Percentiles rank a stretch among this genome's conserved stretches.
These are phyloP conservation scores for Bombyx mandarina DNA, from an alignment of 1,140 invertebrate species.

Conservation along the genomic window DNA sequence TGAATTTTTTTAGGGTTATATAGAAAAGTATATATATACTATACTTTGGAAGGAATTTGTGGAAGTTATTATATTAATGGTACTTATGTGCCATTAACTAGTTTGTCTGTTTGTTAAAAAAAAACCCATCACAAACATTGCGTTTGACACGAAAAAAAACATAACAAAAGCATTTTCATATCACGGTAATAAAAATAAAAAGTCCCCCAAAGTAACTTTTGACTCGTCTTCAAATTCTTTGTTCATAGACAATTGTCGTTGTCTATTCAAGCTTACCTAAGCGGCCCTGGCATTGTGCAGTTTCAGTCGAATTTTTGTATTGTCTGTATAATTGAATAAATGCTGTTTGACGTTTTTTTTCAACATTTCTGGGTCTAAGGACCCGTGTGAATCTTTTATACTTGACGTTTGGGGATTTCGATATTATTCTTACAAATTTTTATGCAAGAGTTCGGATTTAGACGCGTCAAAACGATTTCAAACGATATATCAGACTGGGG, in stretches of 20 bases:
- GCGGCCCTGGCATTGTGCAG: constrained; percentile 37
- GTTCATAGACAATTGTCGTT: constrained; percentile 38
- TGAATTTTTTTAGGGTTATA: too few relatives aligned
- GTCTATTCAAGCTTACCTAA: constrained; percentile 52
- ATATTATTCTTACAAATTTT: too few relatives aligned
- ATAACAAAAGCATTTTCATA: constrained; percentile 21
- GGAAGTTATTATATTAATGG: too few relatives aligned
- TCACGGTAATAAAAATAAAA: constrained; percentile 35
- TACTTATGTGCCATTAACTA: too few relatives aligned
- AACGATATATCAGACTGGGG: too few relatives aligned
- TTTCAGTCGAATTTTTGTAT: constrained; percentile 48
- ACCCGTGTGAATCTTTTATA: constrained; percentile 11
- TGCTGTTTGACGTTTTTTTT: constrained; percentile 43
- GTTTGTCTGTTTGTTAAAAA: too few relatives aligned
- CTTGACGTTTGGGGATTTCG: too few relatives aligned
- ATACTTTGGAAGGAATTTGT: too few relatives aligned
- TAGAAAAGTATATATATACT: too few relatives aligned
- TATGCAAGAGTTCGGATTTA: too few relatives aligned
- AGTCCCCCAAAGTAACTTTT: constrained; percentile 37
- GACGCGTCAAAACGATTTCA: too few relatives aligned
- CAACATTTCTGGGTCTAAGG: constrained; percentile 19
- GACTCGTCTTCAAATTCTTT: constrained; percentile 49
- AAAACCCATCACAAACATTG: background rate
- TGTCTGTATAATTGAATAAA: constrained; percentile 64
- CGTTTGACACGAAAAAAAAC: background rate